Base-by-base conservation (phyloP, 2,888 invertebrate species). In the Diloba caeruleocephala region DNA sequence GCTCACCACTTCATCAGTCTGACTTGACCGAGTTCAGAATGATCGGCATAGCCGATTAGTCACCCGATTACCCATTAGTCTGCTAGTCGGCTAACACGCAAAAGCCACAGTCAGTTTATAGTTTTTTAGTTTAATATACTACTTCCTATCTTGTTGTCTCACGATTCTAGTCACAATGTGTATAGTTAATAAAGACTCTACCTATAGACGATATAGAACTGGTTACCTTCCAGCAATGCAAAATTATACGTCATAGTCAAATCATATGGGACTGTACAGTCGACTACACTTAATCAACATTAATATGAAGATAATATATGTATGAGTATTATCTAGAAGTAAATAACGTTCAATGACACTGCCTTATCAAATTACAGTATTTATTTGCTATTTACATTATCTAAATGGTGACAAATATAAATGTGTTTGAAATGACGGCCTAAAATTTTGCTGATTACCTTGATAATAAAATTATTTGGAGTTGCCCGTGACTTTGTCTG, bases 291-390 rank as follows among this genome's bases (percentile, higher is more conserved):
- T 71, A 56, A 62, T 59, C 65, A 62, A 51, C 60, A 48, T 37
- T 64, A 61, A 58, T 43, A 51, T 52, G 32, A 52, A 51, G 66
- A 76, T 71, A 69, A 67, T 54, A 65, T 60, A 71, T 38, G 53
- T 60, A 71, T 38, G 53, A 53, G 48, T 46, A 52, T 74, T 75
- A 78, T 76, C 72, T 61, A 53, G 63, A 68, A 66, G 66, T 72
- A 76, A 78, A 76, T 76, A 79, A 73, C 76, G 79, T 79, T 78
- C 82, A 82, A 79, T 71, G 79, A 80, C 79, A 78, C 73, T 77
- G 67, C 69, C 74, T 75, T 82, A 84, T 84, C 82, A 67, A 48
- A 61, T 66, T 57, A 63, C 57, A 63, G 36, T 70, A 68, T 63
- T 71, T 64, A 57, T 76, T 69, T 67, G 67, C 68, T 71, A 56